Evolutionary conservation across 2,797 vertebrate genomes (phyloP).

Genomic region (Buphagus erythrorhynchus): DNA sequence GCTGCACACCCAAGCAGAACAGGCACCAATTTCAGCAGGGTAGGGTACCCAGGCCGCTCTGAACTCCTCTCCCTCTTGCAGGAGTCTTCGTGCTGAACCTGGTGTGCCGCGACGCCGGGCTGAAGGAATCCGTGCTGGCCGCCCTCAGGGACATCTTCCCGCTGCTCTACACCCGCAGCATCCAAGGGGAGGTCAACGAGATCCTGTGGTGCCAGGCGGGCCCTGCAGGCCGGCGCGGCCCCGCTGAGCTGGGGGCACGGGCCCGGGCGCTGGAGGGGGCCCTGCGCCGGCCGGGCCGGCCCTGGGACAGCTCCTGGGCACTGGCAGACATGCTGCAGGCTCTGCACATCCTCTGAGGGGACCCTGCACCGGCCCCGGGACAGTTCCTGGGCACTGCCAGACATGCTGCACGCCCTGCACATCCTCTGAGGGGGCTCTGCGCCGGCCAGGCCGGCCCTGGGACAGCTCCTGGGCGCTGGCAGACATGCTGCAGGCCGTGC

Average conservation of each 20-base stretch:
- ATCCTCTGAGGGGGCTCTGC: neutral
- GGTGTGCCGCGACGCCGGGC: constrained; percentile 86
- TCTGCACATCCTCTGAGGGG: neutral
- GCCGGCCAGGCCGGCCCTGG: too few relatives aligned
- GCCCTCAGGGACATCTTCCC: constrained; percentile 74
- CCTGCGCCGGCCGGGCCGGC: constrained; percentile 70
- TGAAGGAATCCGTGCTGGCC: constrained; percentile 83
- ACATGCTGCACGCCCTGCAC: constrained; percentile 84
- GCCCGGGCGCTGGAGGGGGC: constrained; percentile 81
- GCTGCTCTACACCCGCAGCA: constrained; percentile 79
- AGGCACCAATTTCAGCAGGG: neutral
- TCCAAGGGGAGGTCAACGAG: constrained; percentile 92
- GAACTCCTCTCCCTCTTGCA: constrained; percentile 30
- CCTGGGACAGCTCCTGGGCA: constrained; percentile 65
- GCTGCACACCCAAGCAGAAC: too few relatives aligned
- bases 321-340: too few relatives aligned
- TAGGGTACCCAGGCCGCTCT: rapidly evolving
- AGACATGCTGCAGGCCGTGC: too few relatives aligned
- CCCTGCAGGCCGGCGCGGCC: neutral
- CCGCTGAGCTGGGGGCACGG: constrained; percentile 56
- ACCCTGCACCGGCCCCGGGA: too few relatives aligned
- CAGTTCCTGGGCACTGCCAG: constrained; percentile 81
- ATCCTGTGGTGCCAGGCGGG: constrained; percentile 86
- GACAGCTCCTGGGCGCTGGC: too few relatives aligned
- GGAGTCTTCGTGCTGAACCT: constrained; percentile 93